Conservation (phyloP, 2,888 invertebrate species). For the Halictus quadricinctus region DNA sequence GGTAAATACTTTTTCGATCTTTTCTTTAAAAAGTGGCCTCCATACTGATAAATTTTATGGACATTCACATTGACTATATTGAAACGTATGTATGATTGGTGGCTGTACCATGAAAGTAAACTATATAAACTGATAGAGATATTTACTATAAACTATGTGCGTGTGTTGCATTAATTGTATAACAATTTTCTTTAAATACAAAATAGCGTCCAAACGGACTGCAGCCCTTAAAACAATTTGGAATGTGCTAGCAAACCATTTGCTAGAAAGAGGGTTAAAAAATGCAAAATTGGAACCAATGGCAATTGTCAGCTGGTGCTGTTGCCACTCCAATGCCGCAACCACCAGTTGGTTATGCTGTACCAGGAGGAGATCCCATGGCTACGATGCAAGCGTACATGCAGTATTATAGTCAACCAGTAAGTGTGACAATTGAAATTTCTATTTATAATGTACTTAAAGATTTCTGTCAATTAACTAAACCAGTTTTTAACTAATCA, state of each 20-base stretch:
- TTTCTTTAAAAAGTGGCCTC: conserved; percentile 9
- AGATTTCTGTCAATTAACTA: neutral
- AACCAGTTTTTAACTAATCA: neutral
- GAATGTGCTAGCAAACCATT: conserved; percentile 74
- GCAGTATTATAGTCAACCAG: conserved; percentile 82
- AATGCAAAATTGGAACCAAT: conserved; percentile 82
- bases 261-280: conserved; percentile 70
- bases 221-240: conserved; percentile 75
- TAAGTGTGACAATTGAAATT: conserved; percentile 72
- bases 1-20: conserved; percentile 20
- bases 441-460: neutral
- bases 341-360: conserved; percentile 79
- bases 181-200: conserved; percentile 75
- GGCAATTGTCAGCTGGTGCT: conserved; percentile 79
- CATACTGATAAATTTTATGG: conserved; percentile 1
- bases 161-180: conserved; percentile 67
- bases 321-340: conserved; percentile 79
- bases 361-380: conserved; percentile 79
- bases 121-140: conserved; percentile 41
- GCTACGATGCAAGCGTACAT: conserved; percentile 81
- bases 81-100: conserved; percentile 41
- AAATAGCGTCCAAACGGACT: conserved; percentile 79
- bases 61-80: conserved; percentile 18
- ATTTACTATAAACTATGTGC: conserved; percentile 35
- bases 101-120: conserved; percentile 18